Conservation (phyloP, 2,113 vertebrate genomes). For the Tauraco erythrolophus region DNA sequence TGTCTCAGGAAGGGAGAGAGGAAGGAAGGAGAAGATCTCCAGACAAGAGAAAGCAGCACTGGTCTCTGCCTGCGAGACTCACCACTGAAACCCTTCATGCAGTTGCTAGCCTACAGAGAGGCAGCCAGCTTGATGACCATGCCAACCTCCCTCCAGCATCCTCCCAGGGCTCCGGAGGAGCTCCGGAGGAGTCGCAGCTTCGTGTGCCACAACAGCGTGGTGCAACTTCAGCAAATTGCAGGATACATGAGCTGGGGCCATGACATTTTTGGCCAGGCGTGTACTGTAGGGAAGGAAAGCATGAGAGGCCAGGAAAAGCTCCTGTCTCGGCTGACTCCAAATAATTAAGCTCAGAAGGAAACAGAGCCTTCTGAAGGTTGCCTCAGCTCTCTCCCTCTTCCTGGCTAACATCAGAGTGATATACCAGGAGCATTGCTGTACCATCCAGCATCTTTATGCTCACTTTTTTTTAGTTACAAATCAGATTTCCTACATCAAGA, state of each 20-base stretch:
- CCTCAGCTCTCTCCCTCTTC: neutral
- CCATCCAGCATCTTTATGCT: neutral
- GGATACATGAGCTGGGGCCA: no score
- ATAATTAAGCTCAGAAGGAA: neutral
- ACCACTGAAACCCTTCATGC: neutral
- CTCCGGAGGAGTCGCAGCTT: neutral
- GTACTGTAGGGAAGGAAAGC: neutral
- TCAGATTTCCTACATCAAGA: neutral
- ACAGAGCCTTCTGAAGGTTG: neutral
- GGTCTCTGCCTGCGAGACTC: neutral
- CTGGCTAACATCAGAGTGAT: neutral
- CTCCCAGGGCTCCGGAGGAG: accelerated
- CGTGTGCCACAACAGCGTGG: accelerated
- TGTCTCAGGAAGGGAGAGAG: neutral
- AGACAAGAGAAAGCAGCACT: neutral
- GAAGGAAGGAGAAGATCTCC: neutral
- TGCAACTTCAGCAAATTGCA: neutral
- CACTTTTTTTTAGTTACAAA: neutral
- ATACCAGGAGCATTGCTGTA: neutral
- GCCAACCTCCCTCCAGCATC: neutral
- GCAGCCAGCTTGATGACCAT: neutral
- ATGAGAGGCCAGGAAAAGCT: neutral
- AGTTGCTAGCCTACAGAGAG: neutral
- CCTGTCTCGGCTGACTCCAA: neutral
- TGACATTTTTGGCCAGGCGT: neutral